Evolutionary conservation across 2,888 invertebrate species (phyloP).

Genomic region (Cephalotes varians): DNA sequence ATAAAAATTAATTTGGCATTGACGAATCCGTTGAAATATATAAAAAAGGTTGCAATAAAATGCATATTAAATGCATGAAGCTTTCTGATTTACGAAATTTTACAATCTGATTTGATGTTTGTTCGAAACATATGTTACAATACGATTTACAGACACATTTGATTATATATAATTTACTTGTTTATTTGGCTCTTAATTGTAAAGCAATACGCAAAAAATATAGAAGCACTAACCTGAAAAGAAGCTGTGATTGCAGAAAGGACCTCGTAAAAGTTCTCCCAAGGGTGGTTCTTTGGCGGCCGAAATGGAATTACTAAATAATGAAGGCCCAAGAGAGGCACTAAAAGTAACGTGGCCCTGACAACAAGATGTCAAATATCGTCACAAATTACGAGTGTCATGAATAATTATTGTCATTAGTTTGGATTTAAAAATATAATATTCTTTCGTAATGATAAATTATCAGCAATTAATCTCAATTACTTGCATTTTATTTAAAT

Average conservation of each 20-base stretch:
- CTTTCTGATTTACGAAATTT: background rate
- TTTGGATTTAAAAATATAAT: background rate
- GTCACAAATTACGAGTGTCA: background rate
- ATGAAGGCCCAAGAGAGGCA: constrained; percentile 96
- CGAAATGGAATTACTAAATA: constrained; percentile 95
- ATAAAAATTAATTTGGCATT: background rate
- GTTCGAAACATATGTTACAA: background rate
- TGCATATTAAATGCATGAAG: background rate
- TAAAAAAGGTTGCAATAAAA: background rate
- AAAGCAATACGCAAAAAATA: background rate
- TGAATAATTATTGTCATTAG: background rate
- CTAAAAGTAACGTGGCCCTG: constrained; percentile 95
- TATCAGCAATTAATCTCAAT: background rate
- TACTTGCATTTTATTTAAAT: background rate
- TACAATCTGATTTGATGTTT: background rate
- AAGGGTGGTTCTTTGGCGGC: constrained; percentile 89
- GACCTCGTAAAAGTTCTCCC: constrained; percentile 93
- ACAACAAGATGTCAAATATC: background rate
- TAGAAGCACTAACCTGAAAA: constrained; percentile 90
- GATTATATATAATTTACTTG: background rate
- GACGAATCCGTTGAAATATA: background rate
- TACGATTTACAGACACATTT: background rate
- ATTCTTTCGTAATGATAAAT: background rate
- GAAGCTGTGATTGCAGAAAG: constrained; percentile 95
- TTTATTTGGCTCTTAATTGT: constrained; percentile 5